A percentile compares a stretch with the other conserved stretches of the same genome.
phyloP scores from a whole-genome alignment of 2,797 vertebrate genomes.

The Pseudochirops corinnae region DNA sequence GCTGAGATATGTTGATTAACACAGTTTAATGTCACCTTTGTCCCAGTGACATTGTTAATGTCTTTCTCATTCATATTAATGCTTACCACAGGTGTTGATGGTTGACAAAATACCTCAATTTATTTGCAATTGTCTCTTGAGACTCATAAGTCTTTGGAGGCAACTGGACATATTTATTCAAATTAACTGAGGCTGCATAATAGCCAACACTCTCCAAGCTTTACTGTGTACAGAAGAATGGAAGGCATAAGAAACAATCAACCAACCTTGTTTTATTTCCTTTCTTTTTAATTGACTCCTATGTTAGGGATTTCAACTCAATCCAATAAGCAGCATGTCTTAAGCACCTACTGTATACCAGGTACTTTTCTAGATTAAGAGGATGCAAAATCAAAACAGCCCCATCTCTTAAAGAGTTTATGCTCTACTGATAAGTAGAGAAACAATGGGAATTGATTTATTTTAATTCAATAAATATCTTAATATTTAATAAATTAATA shows the following conservation, averaged over 20 bases:
- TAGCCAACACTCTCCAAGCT: not conserved
- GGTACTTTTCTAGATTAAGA: not conserved
- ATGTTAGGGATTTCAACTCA: not conserved
- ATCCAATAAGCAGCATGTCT: not conserved
- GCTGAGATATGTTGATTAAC: not conserved
- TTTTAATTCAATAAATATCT: not conserved
- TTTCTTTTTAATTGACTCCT: not conserved
- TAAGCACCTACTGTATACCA: not conserved
- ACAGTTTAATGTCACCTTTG: not conserved
- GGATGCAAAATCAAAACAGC: not conserved
- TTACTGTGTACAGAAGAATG: not conserved
- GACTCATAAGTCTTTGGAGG: not conserved
- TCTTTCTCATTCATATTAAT: not conserved
- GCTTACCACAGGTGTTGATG: not conserved
- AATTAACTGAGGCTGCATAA: not conserved
- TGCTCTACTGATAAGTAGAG: not conserved
- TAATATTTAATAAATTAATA: too few species aligned
- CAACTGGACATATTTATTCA: not conserved
- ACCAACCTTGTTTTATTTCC: not conserved
- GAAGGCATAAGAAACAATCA: not conserved
- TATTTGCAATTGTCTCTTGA: not conserved
- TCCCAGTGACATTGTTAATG: not conserved
- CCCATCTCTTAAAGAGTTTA: not conserved
- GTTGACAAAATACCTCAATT: not conserved
- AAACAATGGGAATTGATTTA: not conserved